A percentile compares a stretch with the other conserved stretches of the same genome.
phyloP scores from a whole-genome alignment of 2,888 invertebrate species.

The Incurvaria masculella region DNA sequence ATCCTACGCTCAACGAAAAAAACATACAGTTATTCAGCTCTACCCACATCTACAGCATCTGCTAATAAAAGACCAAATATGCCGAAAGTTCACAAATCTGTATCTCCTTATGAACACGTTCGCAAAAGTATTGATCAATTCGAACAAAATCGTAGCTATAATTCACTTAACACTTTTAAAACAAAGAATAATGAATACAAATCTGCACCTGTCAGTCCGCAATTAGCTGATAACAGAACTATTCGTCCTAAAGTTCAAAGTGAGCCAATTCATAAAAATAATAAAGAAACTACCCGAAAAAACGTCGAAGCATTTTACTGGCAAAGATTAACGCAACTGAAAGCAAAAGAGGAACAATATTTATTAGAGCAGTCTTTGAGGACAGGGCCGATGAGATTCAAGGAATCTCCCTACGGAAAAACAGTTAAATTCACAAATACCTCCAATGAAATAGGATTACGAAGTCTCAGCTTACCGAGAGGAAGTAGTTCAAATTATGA shows the following conservation, averaged over 20 bases:
- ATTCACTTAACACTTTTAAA: neutral
- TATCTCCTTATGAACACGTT: slow-evolving; percentile 42
- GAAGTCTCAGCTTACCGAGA: neutral
- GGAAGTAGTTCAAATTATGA: neutral
- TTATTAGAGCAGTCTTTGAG: slow-evolving; percentile 31
- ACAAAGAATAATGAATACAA: neutral
- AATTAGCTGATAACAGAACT: too few species aligned
- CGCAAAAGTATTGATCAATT: slow-evolving; percentile 39
- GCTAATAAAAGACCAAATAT: slow-evolving; percentile 39
- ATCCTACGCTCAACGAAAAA: too few species aligned
- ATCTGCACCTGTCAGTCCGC: neutral
- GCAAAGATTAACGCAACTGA: slow-evolving; percentile 64
- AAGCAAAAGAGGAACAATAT: slow-evolving; percentile 60
- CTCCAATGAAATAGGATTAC: too few species aligned
- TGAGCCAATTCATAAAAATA: slow-evolving; percentile 32
- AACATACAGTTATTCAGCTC: slow-evolving; percentile 47
- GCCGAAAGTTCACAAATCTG: slow-evolving; percentile 29
- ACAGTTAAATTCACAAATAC: too few species aligned
- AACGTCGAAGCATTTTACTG: slow-evolving; percentile 66
- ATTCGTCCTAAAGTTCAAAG: neutral
- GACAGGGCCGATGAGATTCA: too few species aligned
- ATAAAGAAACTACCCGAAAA: slow-evolving; percentile 54
- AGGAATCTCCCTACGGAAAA: too few species aligned
- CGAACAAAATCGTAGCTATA: slow-evolving; percentile 25
- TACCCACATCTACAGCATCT: slow-evolving; percentile 41